phyloP scores from a whole-genome alignment of 2,888 invertebrate species.

The Timema cristinae region DNA sequence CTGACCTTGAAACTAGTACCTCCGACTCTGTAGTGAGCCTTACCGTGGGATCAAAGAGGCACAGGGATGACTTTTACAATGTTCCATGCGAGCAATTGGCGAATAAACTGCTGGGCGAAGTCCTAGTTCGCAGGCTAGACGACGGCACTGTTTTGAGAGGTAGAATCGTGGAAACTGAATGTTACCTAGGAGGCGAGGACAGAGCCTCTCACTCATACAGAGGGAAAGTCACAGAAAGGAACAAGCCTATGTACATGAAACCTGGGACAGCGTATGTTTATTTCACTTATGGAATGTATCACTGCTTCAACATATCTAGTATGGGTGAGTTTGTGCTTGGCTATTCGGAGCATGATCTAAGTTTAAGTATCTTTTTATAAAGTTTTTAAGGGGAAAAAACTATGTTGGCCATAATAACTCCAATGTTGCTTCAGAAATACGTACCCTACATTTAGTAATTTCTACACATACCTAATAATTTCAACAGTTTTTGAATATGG shows the following conservation, averaged over 20 bases:
- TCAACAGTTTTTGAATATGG: no score
- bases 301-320: slow-evolving; percentile 69
- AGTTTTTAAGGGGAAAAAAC: no score
- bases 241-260: slow-evolving; percentile 67
- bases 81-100: slow-evolving; percentile 51
- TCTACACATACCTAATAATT: no score
- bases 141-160: slow-evolving; percentile 54
- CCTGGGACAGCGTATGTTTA: slow-evolving; percentile 69
- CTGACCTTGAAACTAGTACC: no score
- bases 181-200: slow-evolving; percentile 63
- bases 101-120: slow-evolving; percentile 57
- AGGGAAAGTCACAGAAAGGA: slow-evolving; percentile 56
- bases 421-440: no score
- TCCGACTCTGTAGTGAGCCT: not conserved
- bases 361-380: no score
- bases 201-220: slow-evolving; percentile 58
- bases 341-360: no score
- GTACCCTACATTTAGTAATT: no score
- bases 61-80: slow-evolving; percentile 44
- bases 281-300: slow-evolving; percentile 69
- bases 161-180: slow-evolving; percentile 69
- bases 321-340: slow-evolving; percentile 45
- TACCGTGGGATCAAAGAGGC: slow-evolving; percentile 11
- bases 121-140: slow-evolving; percentile 53
- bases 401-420: no score